These are phyloP conservation scores for Neotragus pygmaeus DNA, from an alignment of 2,113 vertebrate genomes.

Conservation along the genomic window DNA sequence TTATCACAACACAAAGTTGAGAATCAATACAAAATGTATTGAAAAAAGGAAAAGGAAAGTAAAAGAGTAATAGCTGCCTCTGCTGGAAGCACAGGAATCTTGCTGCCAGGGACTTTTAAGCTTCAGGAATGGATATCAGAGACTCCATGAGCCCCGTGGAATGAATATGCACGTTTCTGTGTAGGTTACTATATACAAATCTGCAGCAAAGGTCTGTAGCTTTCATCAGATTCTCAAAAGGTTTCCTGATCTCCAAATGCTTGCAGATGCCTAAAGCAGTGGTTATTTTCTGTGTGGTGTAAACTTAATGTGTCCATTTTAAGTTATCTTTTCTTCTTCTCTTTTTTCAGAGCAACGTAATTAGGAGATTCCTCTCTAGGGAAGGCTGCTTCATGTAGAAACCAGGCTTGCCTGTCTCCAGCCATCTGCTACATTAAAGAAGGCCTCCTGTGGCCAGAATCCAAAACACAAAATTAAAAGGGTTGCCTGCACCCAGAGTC, in stretches of 20 bases:
- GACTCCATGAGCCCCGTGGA: background rate
- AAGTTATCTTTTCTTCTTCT: constrained; percentile 28
- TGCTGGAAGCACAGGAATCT: background rate
- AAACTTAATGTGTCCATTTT: constrained; percentile 30
- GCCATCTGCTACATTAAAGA: constrained; percentile 75
- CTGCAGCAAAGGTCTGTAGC: background rate
- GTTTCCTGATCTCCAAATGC: background rate
- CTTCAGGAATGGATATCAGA: background rate
- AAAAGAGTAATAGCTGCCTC: background rate
- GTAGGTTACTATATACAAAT: background rate
- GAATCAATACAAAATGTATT: background rate
- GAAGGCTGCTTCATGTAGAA: constrained; percentile 48
- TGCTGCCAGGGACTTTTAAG: background rate
- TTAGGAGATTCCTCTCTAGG: constrained; percentile 52
- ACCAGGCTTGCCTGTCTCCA: constrained; percentile 49
- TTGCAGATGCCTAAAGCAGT: constrained; percentile 24
- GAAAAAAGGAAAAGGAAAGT: background rate
- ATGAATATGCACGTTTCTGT: background rate
- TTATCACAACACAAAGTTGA: constrained; percentile 27
- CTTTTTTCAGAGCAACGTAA: constrained; percentile 24
- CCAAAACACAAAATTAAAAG: constrained; percentile 75
- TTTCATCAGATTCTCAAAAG: constrained; percentile 25
- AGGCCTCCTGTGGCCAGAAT: constrained; percentile 61
- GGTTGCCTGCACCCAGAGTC: constrained; percentile 63
- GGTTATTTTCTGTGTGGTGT: background rate